Base-by-base conservation (phyloP, 2,888 invertebrate genomes). In the Epiblema foenella region DNA sequence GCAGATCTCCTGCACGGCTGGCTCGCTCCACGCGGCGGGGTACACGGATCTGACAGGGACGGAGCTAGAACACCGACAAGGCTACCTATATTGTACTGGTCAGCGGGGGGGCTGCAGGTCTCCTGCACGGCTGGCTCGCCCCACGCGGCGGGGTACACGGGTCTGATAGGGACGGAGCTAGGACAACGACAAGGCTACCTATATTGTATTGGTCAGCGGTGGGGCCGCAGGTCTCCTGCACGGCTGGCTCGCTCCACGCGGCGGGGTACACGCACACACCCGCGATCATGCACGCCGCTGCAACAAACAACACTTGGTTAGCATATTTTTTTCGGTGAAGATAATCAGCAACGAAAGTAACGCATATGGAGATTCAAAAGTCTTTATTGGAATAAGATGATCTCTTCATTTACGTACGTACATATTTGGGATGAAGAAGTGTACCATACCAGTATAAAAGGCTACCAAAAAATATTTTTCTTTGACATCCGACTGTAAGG, bases 141-240 rank as follows among this genome's bases (percentile, higher is more conserved):
- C 98, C 98, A 99, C 0, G 98, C 98, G 9, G 97, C 96, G n/a
- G n/a, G 99, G 92, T 97, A 99, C 57, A 97, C 95, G 9, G n/a
- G n/a, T n/a, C n/a, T n/a, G n/a, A n/a, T n/a, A n/a, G n/a, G n/a
- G 37, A 37, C 39, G 39, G 12, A 3, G 39, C 1, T 39, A 12
- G 15, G 3, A 39, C 12, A 39, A n/a, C n/a, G 39, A 42, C 15
- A 42, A 4, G 42, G 11, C 11, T 56, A 94, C 84, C 95, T 89
- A 94, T 93, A 81, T 94, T 93, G 77, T 96, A 97, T 79, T 96
- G 96, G 80, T 96, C 96, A 0, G 97, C 97, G 0, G 96, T 95
- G 12, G 96, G 95, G 0, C 98, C 98, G 82, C 99, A 99, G 0
- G 98, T 97, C 82, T 96, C 95, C 75, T 96, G 95, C 42, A 99